phyloP scores from a whole-genome alignment of 2,113 vertebrate species.

The Chloropsis cyanopogon region DNA sequence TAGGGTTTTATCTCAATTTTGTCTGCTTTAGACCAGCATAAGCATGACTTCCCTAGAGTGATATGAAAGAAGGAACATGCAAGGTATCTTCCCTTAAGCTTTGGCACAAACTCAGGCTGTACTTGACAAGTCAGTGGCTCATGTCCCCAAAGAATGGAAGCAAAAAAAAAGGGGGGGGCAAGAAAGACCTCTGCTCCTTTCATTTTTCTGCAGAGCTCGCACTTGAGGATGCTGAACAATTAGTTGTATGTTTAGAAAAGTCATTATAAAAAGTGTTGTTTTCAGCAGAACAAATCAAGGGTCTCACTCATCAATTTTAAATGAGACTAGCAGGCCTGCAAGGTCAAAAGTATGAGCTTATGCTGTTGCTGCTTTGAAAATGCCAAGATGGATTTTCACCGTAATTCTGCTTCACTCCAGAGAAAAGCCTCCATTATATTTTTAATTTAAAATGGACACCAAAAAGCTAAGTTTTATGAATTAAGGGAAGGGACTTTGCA shows the following conservation, averaged over 20 bases:
- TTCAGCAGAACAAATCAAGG: slow-evolving; percentile 35
- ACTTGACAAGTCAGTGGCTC: neutral
- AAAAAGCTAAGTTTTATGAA: neutral
- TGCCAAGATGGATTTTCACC: neutral
- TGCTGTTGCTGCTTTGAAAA: neutral
- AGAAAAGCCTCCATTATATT: neutral
- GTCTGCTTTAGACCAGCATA: neutral
- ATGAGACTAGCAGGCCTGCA: neutral
- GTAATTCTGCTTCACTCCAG: neutral
- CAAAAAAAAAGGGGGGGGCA: rapidly evolving
- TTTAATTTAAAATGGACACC: neutral
- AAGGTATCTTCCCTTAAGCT: neutral
- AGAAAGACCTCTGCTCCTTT: neutral
- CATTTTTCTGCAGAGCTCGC: neutral
- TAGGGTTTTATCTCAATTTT: neutral
- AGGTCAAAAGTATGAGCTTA: slow-evolving; percentile 12
- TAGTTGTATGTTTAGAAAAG: neutral
- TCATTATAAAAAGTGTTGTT: slow-evolving; percentile 11
- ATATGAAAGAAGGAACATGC: neutral
- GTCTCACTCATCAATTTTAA: slow-evolving; percentile 42
- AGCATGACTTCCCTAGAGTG: neutral
- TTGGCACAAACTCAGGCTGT: neutral
- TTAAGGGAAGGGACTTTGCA: neutral
- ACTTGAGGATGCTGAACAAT: neutral
- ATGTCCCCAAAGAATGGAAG: neutral